Evolutionary conservation across 2,113 vertebrate species (phyloP).

Genomic region (Sprattus sprattus): DNA sequence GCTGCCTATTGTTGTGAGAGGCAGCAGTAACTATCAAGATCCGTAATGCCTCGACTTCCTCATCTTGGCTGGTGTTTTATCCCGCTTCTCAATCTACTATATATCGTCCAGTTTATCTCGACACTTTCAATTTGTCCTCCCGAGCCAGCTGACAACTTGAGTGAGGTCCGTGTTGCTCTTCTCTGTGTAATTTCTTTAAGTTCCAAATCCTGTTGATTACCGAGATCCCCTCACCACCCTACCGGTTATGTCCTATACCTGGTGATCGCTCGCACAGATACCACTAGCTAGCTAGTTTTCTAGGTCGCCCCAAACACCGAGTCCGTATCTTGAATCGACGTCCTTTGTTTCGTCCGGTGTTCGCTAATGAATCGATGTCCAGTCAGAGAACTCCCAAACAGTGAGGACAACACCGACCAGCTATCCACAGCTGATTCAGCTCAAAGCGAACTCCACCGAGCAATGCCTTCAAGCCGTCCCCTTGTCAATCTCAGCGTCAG

Average conservation of each 20-base stretch:
- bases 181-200: not conserved
- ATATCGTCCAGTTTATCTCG: not conserved
- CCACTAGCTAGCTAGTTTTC: not conserved
- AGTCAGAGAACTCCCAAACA: constrained; percentile 1
- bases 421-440: not conserved
- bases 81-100: not conserved
- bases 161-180: not conserved
- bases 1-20: constrained; percentile 23
- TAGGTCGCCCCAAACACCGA: not conserved
- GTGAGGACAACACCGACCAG: not conserved
- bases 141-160: not conserved
- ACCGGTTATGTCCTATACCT: not conserved
- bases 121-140: not conserved
- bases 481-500: not conserved
- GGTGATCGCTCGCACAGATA: not conserved
- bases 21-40: not conserved
- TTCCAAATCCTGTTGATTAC: constrained; percentile 15
- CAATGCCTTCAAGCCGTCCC: not conserved
- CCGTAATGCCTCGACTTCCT: not conserved
- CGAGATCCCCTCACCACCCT: not conserved
- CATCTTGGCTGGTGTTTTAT: not conserved
- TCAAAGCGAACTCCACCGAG: not conserved
- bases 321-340: not conserved
- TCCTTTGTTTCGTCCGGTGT: not conserved
- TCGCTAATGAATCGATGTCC: not conserved